Conservation (phyloP, 2,113 vertebrate species). For the Cepphus grylle region DNA sequence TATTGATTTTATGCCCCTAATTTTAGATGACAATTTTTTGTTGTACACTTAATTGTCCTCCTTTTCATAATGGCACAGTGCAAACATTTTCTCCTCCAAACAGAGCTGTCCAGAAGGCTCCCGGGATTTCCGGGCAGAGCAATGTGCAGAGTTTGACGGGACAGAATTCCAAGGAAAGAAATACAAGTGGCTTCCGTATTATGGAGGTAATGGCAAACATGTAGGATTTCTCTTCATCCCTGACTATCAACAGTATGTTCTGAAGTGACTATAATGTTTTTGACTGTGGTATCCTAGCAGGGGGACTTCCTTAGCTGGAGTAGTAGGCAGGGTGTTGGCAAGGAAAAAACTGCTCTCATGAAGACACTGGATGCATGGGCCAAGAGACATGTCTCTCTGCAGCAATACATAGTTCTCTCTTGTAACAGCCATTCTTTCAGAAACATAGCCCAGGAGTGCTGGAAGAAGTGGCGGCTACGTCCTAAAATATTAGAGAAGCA, state of each 20-base stretch:
- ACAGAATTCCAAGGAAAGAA: slow-evolving; percentile 86
- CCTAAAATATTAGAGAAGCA: background rate
- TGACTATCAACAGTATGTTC: background rate
- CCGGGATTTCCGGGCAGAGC: slow-evolving; percentile 89
- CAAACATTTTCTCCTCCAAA: background rate
- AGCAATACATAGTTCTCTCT: background rate
- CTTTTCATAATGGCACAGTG: background rate
- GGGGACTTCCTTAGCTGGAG: background rate
- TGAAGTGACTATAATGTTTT: background rate
- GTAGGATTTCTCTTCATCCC: background rate
- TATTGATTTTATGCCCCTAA: background rate
- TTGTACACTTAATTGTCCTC: background rate
- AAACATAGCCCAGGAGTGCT: background rate
- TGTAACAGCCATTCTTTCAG: background rate
- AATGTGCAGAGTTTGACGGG: slow-evolving; percentile 88
- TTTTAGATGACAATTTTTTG: background rate
- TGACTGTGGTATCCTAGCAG: background rate
- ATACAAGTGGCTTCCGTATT: slow-evolving; percentile 93
- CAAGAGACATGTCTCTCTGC: background rate
- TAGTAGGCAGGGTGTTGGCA: background rate
- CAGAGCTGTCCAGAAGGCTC: slow-evolving; percentile 88
- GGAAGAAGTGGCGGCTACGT: background rate
- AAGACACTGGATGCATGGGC: background rate
- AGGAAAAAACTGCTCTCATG: background rate
- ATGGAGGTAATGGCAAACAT: slow-evolving; percentile 78